These are phyloP conservation scores for Porites rus DNA, from an alignment of 92 coral and sea anemone species.

Conservation along the genomic window DNA sequence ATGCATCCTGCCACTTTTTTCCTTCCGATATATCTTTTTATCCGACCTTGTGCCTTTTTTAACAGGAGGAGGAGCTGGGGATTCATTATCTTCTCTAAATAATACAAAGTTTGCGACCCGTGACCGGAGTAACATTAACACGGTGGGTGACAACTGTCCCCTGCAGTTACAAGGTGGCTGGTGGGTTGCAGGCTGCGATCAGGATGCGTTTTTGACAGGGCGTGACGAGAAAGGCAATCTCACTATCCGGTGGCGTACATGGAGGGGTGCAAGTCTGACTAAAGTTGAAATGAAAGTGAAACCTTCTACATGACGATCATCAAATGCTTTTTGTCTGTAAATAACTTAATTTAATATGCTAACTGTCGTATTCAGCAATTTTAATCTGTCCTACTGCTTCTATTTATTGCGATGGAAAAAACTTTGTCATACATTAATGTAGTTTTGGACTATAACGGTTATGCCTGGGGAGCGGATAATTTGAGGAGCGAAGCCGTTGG, in stretches of 20 bases:
- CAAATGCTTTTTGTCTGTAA: too few species aligned
- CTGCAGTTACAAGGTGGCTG: conserved; percentile 53
- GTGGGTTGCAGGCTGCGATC: conserved; percentile 69
- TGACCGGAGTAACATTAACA: conserved; percentile 52
- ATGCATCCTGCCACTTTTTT: too few species aligned
- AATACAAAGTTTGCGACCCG: conserved; percentile 59
- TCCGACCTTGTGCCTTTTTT: too few species aligned
- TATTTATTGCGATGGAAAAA: too few species aligned
- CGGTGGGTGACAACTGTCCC: neutral
- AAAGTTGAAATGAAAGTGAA: conserved; percentile 65
- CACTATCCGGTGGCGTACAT: conserved; percentile 65
- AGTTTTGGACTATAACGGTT: too few species aligned
- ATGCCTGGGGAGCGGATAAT: too few species aligned
- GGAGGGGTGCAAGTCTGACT: conserved; percentile 59
- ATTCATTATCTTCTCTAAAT: conserved; percentile 61
- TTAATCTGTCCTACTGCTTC: too few species aligned
- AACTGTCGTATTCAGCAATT: too few species aligned
- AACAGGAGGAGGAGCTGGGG: conserved; percentile 63
- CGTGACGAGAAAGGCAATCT: conserved; percentile 47
- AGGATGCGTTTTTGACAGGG: conserved; percentile 70
- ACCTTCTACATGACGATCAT: neutral
- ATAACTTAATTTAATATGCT: too few species aligned
- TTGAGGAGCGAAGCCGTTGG: too few species aligned
- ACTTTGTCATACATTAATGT: too few species aligned
- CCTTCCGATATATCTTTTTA: too few species aligned